Percentiles rank a stretch among this genome's conserved stretches.
Evolutionary conservation across 1,140 invertebrate species (phyloP).

Genomic region (Pseudomyrmex gracilis): DNA sequence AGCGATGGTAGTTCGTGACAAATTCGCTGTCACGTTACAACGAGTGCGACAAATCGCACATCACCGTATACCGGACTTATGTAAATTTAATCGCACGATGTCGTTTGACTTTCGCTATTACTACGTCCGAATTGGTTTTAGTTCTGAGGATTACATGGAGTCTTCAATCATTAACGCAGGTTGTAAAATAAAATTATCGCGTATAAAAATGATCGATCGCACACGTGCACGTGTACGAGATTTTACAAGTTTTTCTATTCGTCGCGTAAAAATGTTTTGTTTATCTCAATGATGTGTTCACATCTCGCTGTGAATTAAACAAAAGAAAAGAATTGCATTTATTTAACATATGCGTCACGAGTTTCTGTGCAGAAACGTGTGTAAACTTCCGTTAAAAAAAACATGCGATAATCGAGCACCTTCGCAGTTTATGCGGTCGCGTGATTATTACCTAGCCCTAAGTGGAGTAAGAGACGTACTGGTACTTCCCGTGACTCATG

Average conservation of each 20-base stretch:
- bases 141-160: not conserved
- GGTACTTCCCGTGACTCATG: conserved; percentile 74
- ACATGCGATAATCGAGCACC: conserved; percentile 50
- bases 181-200: conserved; percentile 32
- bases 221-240: too few species aligned
- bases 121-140: conserved; percentile 28
- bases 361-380: conserved; percentile 25
- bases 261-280: too few species aligned
- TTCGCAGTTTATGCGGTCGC: conserved; percentile 56
- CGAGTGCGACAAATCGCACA: conserved; percentile 52
- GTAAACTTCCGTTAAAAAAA: conserved; percentile 35
- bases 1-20: conserved; percentile 35
- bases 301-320: too few species aligned
- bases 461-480: conserved; percentile 66
- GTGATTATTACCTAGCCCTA: conserved; percentile 68
- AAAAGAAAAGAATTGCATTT: not conserved
- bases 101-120: conserved; percentile 34
- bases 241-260: conserved; percentile 5
- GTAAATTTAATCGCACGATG: conserved; percentile 64
- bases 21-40: conserved; percentile 58
- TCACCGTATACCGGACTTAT: conserved; percentile 64
- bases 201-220: not conserved
- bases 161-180: conserved; percentile 45
- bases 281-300: too few species aligned
- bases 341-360: conserved; percentile 35